These are phyloP conservation scores for Sinella curviseta DNA, from an alignment of 1,140 invertebrate species.

Conservation along the genomic window DNA sequence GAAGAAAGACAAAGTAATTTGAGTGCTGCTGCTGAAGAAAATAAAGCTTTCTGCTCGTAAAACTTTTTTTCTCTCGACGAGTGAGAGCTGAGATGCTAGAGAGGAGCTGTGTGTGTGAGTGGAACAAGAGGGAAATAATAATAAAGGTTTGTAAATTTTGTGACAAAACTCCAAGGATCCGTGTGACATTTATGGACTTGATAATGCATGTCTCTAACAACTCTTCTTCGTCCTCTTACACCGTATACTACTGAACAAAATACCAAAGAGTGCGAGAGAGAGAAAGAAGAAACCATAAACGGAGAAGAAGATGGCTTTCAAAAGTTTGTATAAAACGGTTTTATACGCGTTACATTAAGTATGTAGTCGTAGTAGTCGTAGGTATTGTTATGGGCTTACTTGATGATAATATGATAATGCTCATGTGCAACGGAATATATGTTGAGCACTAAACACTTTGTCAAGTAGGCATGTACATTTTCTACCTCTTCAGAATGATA, in stretches of 20 bases:
- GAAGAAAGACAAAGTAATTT: constrained; percentile 17
- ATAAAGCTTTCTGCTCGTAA: neutral
- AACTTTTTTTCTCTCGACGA: neutral
- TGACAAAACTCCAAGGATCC: constrained; percentile 15
- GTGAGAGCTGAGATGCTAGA: neutral
- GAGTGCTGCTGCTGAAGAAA: neutral
- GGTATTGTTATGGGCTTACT: too few relatives aligned
- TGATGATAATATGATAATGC: too few relatives aligned
- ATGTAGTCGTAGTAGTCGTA: too few relatives aligned
- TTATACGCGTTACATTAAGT: too few relatives aligned
- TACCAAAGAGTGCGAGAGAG: neutral
- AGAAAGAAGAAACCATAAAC: neutral
- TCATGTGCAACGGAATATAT: too few relatives aligned
- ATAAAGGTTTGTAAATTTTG: constrained; percentile 17
- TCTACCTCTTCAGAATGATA: too few relatives aligned
- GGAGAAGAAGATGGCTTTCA: neutral
- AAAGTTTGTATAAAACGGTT: too few relatives aligned
- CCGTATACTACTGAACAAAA: neutral
- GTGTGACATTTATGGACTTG: constrained; percentile 18
- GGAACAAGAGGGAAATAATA: neutral
- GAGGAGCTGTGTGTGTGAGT: neutral
- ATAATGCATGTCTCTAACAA: constrained; percentile 5
- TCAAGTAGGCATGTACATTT: too few relatives aligned
- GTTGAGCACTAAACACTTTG: too few relatives aligned
- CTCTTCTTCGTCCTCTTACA: neutral